Evolutionary conservation across 2,113 vertebrate genomes (phyloP).

Genomic region (Vimba vimba): DNA sequence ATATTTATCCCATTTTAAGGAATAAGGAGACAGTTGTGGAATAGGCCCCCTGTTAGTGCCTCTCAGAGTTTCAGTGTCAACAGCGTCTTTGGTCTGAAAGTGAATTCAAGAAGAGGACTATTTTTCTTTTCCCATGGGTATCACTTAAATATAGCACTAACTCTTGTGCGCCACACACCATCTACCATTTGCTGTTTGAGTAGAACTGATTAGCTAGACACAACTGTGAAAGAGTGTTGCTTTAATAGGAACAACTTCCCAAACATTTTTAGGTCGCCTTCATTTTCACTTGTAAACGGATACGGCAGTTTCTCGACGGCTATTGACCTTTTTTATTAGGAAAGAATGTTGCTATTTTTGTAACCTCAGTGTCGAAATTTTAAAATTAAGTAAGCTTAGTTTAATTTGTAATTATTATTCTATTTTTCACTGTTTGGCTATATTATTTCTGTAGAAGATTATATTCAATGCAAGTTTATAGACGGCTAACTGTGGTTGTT

Average conservation of each 20-base stretch:
- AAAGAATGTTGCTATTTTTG: conserved; percentile 17
- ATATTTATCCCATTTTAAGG: conserved; percentile 81
- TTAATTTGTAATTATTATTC: not conserved
- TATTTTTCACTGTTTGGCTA: not conserved
- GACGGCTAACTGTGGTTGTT: not conserved
- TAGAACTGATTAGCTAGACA: conserved; percentile 93
- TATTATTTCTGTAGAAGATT: not conserved
- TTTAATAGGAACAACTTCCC: conserved; percentile 78
- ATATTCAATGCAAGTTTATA: not conserved
- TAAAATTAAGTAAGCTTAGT: not conserved
- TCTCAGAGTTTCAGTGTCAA: conserved; percentile 85
- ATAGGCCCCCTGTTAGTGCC: conserved; percentile 83
- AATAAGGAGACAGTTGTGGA: conserved; percentile 81
- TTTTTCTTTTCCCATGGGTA: conserved; percentile 94
- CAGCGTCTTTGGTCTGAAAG: conserved; percentile 87
- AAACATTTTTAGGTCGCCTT: conserved; percentile 71
- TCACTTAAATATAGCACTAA: conserved; percentile 90
- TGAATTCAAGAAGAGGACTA: conserved; percentile 82
- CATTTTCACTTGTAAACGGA: conserved; percentile 69
- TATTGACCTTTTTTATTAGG: conserved; percentile 39
- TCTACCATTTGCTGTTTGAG: conserved; percentile 93
- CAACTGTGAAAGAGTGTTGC: conserved; percentile 90
- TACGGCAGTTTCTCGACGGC: conserved; percentile 12
- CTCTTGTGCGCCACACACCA: conserved; percentile 71
- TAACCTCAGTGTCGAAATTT: not conserved